These are phyloP conservation scores for Selene dorsalis DNA, from an alignment of 2,797 vertebrate genomes.

Conservation along the genomic window DNA sequence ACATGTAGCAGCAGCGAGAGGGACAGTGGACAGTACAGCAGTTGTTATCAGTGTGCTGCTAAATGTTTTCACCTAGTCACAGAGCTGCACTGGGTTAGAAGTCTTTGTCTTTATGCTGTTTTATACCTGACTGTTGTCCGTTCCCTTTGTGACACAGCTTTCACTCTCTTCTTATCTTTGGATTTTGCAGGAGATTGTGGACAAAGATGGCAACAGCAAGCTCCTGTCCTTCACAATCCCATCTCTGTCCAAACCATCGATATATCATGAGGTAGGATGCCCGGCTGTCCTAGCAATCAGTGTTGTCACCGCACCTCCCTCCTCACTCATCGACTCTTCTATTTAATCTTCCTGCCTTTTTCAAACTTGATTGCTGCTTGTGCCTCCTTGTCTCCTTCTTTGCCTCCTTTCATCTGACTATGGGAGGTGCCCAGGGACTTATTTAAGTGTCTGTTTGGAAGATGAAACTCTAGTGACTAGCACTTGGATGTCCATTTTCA, in stretches of 20 bases:
- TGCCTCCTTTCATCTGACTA: slow-evolving; percentile 2
- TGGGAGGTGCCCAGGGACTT: slow-evolving; percentile 2
- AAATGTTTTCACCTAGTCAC: slow-evolving; percentile 6
- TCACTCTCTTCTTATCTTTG: slow-evolving; percentile 29
- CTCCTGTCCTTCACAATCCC: slow-evolving; percentile 98
- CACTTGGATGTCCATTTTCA: slow-evolving; percentile 27
- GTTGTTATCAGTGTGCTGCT: background rate
- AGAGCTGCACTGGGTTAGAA: background rate
- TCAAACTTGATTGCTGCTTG: background rate
- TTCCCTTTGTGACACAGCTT: slow-evolving; percentile 7
- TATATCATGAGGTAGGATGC: slow-evolving; percentile 95
- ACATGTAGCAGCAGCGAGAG: background rate
- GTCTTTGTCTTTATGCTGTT: background rate
- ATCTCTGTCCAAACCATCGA: slow-evolving; percentile 96
- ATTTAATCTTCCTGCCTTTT: background rate
- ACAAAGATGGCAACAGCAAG: slow-evolving; percentile 98
- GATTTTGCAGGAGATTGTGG: slow-evolving; percentile 93
- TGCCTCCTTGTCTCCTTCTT: background rate
- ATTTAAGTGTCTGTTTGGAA: slow-evolving; percentile 27
- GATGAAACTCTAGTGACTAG: slow-evolving; percentile 7
- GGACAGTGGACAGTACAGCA: slow-evolving; percentile 11
- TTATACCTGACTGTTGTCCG: background rate
- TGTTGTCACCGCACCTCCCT: background rate
- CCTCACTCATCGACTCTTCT: background rate
- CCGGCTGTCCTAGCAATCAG: background rate